These are phyloP conservation scores for Bombyx mandarina DNA, from an alignment of 1,140 invertebrate genomes.

Conservation along the genomic window DNA sequence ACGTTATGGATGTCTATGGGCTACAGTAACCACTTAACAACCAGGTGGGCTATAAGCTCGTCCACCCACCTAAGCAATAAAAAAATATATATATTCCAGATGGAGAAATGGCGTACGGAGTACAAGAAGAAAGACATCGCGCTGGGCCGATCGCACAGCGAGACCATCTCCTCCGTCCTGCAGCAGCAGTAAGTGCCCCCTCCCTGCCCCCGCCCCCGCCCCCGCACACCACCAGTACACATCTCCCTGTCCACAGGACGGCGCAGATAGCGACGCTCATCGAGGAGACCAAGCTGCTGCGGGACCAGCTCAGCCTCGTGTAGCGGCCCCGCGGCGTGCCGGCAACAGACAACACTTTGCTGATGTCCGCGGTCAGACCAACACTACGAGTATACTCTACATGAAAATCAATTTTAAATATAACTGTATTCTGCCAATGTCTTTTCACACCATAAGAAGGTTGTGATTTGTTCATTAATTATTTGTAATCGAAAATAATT, in stretches of 20 bases:
- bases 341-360: no score
- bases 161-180: conserved; percentile 68
- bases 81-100: conserved; percentile 28
- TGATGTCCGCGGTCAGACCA: no score
- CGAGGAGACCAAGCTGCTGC: conserved; percentile 56
- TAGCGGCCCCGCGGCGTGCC: conserved; percentile 8
- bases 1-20: no score
- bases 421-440: no score
- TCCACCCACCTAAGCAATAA: no score
- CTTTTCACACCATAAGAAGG: no score
- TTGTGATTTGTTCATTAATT: no score
- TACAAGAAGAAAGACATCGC: conserved; percentile 64
- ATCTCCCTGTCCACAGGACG: conserved; percentile 35
- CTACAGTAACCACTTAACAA: no score
- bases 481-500: no score
- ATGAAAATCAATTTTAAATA: no score
- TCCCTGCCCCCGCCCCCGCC: not conserved
- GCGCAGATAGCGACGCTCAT: conserved; percentile 49
- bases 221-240: not conserved
- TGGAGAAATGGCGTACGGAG: conserved; percentile 63
- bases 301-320: conserved; percentile 54
- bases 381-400: no score
- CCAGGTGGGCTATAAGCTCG: no score
- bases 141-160: conserved; percentile 66
- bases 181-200: conserved; percentile 67